Conservation (phyloP, 2,888 invertebrate genomes). For the Pterobdella sp. region DNA sequence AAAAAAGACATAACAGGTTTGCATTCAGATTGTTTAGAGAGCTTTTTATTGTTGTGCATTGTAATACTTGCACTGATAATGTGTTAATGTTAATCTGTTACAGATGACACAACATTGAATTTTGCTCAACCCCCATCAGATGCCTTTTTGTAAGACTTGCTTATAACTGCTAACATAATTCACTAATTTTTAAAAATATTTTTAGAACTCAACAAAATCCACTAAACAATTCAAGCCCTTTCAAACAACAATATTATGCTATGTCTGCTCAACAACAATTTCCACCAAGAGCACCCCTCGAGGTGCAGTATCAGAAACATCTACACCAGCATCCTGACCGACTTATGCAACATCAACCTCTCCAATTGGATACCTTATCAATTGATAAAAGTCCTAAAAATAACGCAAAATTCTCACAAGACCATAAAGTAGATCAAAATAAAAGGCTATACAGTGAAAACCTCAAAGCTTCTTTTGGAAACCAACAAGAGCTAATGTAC, state of each 20-base stretch:
- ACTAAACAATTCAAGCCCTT: not conserved
- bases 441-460: not conserved
- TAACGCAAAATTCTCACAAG: not conserved
- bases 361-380: not conserved
- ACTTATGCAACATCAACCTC: constrained; percentile 23
- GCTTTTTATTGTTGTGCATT: no score
- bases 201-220: not conserved
- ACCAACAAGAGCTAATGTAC: not conserved
- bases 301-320: not conserved
- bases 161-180: no score
- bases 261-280: not conserved
- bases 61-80: not conserved
- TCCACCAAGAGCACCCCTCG: not conserved
- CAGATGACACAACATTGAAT: not conserved
- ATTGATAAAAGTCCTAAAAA: no score
- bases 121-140: not conserved
- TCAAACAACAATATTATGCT: not conserved
- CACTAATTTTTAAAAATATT: not conserved
- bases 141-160: not conserved
- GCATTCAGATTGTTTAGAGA: no score
- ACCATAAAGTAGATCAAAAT: not conserved
- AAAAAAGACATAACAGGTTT: no score
- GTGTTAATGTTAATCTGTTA: not conserved
- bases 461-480: not conserved
- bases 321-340: constrained; percentile 16